Conservation (phyloP, 2,113 vertebrate species). For the Lepidiolamprologus cunningtoni region DNA sequence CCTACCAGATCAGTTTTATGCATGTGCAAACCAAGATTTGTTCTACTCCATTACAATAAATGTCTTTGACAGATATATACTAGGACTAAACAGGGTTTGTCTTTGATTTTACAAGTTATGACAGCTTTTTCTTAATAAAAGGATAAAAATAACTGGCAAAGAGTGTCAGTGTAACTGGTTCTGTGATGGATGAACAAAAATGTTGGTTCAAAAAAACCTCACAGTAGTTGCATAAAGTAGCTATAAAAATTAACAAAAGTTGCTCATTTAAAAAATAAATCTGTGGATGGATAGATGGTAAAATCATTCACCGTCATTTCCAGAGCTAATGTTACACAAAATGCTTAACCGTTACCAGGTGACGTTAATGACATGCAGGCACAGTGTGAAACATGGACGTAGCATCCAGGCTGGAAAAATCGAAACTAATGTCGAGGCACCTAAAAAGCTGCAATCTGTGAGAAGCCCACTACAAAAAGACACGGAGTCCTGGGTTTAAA, state of each 20-base stretch:
- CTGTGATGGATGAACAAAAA: not conserved
- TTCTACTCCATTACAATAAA: not conserved
- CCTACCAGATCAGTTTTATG: not conserved
- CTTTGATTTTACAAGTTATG: not conserved
- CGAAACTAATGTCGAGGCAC: not conserved
- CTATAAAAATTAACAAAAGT: not conserved
- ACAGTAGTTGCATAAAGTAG: not conserved
- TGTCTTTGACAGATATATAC: not conserved
- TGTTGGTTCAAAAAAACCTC: not conserved
- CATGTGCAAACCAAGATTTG: not conserved
- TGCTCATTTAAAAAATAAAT: not conserved
- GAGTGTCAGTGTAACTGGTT: not conserved
- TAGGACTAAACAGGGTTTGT: not conserved
- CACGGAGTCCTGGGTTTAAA: rapidly evolving
- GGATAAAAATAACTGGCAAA: not conserved
- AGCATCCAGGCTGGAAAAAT: not conserved
- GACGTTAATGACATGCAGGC: not conserved
- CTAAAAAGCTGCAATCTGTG: not conserved
- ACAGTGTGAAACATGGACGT: not conserved
- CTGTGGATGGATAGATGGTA: not conserved
- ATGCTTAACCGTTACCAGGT: not conserved
- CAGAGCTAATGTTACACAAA: not conserved
- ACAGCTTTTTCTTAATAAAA: not conserved
- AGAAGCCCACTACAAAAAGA: not conserved
- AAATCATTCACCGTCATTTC: not conserved